phyloP scores from a whole-genome alignment of 2,888 invertebrate genomes.

The Orchesellides sinensis region DNA sequence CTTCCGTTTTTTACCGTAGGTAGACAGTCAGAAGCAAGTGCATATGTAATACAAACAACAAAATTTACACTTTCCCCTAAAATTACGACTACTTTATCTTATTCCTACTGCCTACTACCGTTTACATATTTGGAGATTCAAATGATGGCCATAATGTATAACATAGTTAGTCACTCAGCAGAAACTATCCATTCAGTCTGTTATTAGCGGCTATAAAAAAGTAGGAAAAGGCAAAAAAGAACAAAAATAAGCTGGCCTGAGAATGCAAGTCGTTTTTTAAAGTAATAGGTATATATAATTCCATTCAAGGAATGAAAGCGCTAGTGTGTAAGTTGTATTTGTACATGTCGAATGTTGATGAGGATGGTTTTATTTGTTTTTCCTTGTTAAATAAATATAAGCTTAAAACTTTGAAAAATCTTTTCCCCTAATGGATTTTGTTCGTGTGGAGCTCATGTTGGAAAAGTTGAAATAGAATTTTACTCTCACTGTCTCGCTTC shows the following conservation, averaged over 20 bases:
- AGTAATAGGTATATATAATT: too few species aligned
- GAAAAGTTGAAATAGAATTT: constrained; percentile 12
- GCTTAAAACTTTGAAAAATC: constrained; percentile 37
- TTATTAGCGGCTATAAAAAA: constrained; percentile 61
- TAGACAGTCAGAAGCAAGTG: constrained; percentile 59
- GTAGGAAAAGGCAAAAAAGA: constrained; percentile 2
- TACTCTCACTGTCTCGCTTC: too few species aligned
- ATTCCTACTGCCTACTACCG: too few species aligned
- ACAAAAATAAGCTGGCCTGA: constrained; percentile 24
- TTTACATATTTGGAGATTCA: constrained; percentile 37
- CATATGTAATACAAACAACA: constrained; percentile 50
- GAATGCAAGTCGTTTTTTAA: constrained; percentile 21
- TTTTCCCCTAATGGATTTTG: constrained; percentile 50
- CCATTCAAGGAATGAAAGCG: neutral
- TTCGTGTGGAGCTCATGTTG: constrained; percentile 22
- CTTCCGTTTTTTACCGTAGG: too few species aligned
- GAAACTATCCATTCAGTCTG: constrained; percentile 54
- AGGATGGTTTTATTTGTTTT: constrained; percentile 60
- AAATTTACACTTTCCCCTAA: constrained; percentile 51
- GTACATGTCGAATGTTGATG: neutral
- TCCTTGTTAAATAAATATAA: constrained; percentile 61
- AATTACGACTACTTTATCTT: neutral
- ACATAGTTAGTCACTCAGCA: constrained; percentile 31
- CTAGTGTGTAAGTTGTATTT: constrained; percentile 16
- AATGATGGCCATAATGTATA: constrained; percentile 5